These are phyloP conservation scores for Neodiprion fabricii DNA, from an alignment of 1,140 invertebrate species.

Conservation along the genomic window DNA sequence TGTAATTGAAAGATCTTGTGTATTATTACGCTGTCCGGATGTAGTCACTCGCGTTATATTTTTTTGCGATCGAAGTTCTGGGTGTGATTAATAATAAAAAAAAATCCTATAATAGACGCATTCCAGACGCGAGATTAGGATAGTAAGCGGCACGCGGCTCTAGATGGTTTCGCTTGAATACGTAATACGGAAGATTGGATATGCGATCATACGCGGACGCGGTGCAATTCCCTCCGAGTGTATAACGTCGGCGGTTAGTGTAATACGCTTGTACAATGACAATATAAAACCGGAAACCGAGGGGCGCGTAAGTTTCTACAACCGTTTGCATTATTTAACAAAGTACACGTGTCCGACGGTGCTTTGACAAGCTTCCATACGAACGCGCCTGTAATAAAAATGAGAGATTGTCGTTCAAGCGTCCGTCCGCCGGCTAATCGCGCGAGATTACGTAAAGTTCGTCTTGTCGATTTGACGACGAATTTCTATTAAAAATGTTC, in stretches of 20 bases:
- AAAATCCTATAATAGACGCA: too few species aligned
- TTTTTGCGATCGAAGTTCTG: too few species aligned
- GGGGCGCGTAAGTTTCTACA: slow-evolving; percentile 21
- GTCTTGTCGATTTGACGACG: slow-evolving; percentile 15
- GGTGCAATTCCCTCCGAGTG: slow-evolving; percentile 46
- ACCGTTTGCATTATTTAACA: slow-evolving; percentile 56
- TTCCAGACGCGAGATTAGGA: too few species aligned
- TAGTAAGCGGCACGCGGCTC: slow-evolving; percentile 28
- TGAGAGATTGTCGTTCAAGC: not conserved
- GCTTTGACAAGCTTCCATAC: slow-evolving; percentile 29
- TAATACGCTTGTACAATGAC: too few species aligned
- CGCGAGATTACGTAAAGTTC: slow-evolving; percentile 21
- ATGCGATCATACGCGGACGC: slow-evolving; percentile 21
- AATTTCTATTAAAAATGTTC: too few species aligned
- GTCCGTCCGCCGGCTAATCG: not conserved
- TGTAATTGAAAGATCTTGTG: too few species aligned
- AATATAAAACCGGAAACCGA: slow-evolving; percentile 17
- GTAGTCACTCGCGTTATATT: too few species aligned
- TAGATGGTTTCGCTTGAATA: slow-evolving; percentile 32
- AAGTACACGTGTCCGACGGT: slow-evolving; percentile 56
- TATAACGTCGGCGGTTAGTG: slow-evolving; percentile 12
- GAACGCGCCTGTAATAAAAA: not conserved
- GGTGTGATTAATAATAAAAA: too few species aligned
- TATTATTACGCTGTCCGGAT: too few species aligned
- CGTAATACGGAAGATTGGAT: slow-evolving; percentile 37